Evolutionary conservation across 2,113 vertebrate species (phyloP), one percentile per base, ranked within the genome.

Genomic region (Pangasianodon hypophthalmus): DNA sequence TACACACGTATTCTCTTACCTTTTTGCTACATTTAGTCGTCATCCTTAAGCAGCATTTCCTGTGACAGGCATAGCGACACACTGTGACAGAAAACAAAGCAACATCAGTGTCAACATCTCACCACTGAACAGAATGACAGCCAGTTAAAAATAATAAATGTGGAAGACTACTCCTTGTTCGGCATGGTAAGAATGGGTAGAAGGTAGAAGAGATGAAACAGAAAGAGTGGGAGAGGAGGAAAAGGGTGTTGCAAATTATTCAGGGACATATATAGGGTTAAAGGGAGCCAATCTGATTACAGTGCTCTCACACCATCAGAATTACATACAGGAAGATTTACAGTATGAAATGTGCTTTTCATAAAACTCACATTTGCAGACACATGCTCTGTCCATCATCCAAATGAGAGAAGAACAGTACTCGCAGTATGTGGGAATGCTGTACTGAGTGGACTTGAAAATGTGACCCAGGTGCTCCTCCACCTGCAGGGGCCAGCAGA

Each of bases 321-420:
- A 48, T 69, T 29, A 75, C 50, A 60, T 52, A 79, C 0, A 52
- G 5, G 8, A 67, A 50, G 26, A 87, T 21, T 41, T 46, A 64
- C 32, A 24, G 50, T 4, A 87, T 85, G 8, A 16, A 26, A 67
- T 19, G 7, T 1, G 29, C 26, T 32, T 50, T 81, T 6, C 4
- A 26, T 60, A 44, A 77, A 83, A 94, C 98, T 98, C 95, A 99
- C 98, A 92, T 96, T 99, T 99, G 95, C 98, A 99, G 91, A 99
- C 98, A 86, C 97, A 98, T 87, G 98, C 98, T 1, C 97, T 97
- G 94, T 99, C 98, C 98, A 99, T 99, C 95, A 99, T 99, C 98
- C 98, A 99, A 95, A 99, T 99, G 93, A 99, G 96, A 4, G 98
- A 99, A 14, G 98, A 98, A 88, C 98, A 99, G 95, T 95, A 98